A percentile compares a stretch with the other conserved stretches of the same genome.
These are phyloP conservation scores for Hypanus sabinus DNA, from an alignment of 2,113 vertebrate species.

Conservation along the genomic window DNA sequence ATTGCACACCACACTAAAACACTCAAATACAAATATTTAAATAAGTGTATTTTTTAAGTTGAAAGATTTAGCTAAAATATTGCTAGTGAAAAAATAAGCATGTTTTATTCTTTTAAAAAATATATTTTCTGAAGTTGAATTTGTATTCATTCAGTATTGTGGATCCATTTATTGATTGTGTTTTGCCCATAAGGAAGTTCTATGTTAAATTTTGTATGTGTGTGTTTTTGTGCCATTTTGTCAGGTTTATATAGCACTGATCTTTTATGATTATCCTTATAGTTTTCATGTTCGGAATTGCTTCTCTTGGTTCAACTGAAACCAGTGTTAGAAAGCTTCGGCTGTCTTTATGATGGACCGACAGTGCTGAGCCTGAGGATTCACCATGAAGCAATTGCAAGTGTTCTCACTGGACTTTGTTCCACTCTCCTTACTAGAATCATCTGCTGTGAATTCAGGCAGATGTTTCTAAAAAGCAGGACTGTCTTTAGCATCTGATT, in stretches of 20 bases:
- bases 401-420: neutral
- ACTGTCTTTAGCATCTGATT: neutral
- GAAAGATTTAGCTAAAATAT: neutral
- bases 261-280: neutral
- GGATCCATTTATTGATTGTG: neutral
- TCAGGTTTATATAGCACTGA: neutral
- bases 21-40: neutral
- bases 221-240: neutral
- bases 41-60: neutral
- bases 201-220: neutral
- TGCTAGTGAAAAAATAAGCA: too few species aligned
- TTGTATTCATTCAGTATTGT: neutral
- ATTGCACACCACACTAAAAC: neutral
- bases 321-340: neutral
- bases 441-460: too few species aligned
- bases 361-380: neutral
- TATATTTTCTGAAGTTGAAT: neutral
- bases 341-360: neutral
- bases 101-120: too few species aligned
- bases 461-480: neutral
- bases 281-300: neutral
- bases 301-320: neutral
- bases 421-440: neutral
- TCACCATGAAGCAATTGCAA: neutral
- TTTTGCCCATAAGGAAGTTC: neutral